Conservation (phyloP, 2,797 vertebrate species). For the Chaunax sp. region DNA sequence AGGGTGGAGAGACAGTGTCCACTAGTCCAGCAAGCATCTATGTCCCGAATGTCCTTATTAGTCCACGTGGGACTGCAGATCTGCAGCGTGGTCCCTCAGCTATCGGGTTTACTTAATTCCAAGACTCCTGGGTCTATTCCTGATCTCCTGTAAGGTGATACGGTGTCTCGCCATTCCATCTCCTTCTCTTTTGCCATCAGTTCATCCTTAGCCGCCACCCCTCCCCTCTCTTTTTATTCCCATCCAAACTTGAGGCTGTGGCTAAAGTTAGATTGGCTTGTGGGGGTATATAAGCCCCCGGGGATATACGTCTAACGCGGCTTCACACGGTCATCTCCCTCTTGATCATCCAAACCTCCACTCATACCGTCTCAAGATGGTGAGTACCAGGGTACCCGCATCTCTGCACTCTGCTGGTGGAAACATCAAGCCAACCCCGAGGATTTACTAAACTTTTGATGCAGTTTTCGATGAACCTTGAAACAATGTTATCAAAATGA, state of each 20-base stretch:
- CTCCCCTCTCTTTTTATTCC: constrained; percentile 62
- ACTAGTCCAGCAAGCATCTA: constrained; percentile 68
- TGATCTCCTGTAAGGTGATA: constrained; percentile 84
- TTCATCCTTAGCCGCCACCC: constrained; percentile 55
- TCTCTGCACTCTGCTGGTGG: constrained; percentile 53
- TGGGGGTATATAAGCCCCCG: constrained; percentile 81
- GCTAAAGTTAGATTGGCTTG: constrained; percentile 83
- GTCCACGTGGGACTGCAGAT: constrained; percentile 80
- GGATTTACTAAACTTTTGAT: constrained; percentile 53
- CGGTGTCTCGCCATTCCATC: constrained; percentile 65
- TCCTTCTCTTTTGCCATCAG: constrained; percentile 71
- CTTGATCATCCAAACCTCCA: constrained; percentile 81
- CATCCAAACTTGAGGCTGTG: constrained; percentile 85
- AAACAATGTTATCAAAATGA: constrained; percentile 17
- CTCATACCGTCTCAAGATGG: constrained; percentile 83
- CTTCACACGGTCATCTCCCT: constrained; percentile 82
- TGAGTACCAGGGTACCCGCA: constrained; percentile 77
- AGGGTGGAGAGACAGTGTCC: constrained; percentile 67
- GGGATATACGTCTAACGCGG: constrained; percentile 72
- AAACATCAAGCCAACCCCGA: constrained; percentile 25
- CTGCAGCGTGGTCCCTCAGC: constrained; percentile 66
- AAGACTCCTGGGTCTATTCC: constrained; percentile 86
- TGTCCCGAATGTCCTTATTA: constrained; percentile 85
- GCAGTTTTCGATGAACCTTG: constrained; percentile 7
- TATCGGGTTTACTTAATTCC: constrained; percentile 86